These are phyloP conservation scores for Andrena flavipes DNA, from an alignment of 2,888 invertebrate genomes.

Conservation along the genomic window DNA sequence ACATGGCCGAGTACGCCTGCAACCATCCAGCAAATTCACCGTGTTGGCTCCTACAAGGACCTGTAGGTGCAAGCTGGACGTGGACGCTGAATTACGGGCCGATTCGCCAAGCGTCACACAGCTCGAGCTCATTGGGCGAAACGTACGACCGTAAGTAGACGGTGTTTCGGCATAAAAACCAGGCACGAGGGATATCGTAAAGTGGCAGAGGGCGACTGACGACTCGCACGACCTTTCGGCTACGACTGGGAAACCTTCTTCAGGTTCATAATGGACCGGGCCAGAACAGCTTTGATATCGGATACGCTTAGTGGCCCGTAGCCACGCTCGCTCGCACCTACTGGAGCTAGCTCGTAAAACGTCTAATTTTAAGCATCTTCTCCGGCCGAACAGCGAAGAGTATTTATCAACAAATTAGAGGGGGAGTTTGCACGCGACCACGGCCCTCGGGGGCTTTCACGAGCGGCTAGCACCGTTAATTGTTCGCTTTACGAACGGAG, in stretches of 20 bases:
- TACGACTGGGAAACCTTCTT: not conserved
- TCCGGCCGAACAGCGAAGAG: constrained; percentile 57
- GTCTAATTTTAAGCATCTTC: constrained; percentile 76
- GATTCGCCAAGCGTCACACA: not conserved
- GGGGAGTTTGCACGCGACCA: constrained; percentile 41
- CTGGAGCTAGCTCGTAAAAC: constrained; percentile 74
- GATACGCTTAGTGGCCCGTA: constrained; percentile 72
- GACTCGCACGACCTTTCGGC: constrained; percentile 26
- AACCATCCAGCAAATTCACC: constrained; percentile 44
- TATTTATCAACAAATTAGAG: constrained; percentile 79
- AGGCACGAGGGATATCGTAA: not conserved
- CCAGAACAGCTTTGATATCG: constrained; percentile 73
- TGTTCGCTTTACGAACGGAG: constrained; percentile 35
- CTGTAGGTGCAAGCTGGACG: too few relatives aligned
- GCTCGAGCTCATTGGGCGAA: not conserved
- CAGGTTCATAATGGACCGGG: constrained; percentile 52
- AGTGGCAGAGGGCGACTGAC: not conserved
- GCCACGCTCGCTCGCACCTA: constrained; percentile 63
- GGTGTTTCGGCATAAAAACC: constrained; percentile 5
- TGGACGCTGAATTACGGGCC: not conserved
- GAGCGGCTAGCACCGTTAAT: constrained; percentile 35
- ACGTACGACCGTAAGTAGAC: not conserved
- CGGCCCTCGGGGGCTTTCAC: constrained; percentile 33
- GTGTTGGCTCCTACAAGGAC: not conserved
- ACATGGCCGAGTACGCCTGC: constrained; percentile 86